These are phyloP conservation scores for Leptinotarsa lineolata DNA, from an alignment of 1,140 invertebrate genomes.

Conservation along the genomic window DNA sequence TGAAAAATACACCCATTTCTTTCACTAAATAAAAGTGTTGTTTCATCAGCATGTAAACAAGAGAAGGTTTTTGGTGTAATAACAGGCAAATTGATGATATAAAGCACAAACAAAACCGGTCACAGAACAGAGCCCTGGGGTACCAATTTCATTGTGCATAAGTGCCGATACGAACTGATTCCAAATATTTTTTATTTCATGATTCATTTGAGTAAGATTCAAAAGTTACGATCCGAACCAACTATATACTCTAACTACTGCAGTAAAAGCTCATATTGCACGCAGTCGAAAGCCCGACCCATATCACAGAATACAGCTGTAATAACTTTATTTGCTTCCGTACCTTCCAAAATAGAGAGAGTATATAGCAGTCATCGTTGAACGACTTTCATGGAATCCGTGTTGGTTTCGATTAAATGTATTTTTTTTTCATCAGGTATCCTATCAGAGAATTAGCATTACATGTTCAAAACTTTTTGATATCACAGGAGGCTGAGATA, in stretches of 20 bases:
- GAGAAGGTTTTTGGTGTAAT: constrained; percentile 3
- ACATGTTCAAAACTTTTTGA: constrained; percentile 10
- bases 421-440: constrained; percentile 6
- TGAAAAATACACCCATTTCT: constrained; percentile 10
- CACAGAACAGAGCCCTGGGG: constrained; percentile 11
- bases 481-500: too few species aligned
- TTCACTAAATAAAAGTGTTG: constrained; percentile 7
- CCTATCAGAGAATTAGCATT: constrained; percentile 11
- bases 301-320: neutral
- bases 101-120: constrained; percentile 10
- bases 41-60: constrained; percentile 8
- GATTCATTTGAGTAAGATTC: constrained; percentile 7
- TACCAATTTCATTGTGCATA: constrained; percentile 14
- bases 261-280: neutral
- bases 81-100: constrained; percentile 1
- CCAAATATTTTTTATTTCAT: constrained; percentile 7
- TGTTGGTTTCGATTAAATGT: constrained; percentile 7
- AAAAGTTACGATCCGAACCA: constrained; percentile 6
- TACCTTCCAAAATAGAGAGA: constrained; percentile 17
- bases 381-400: constrained; percentile 17
- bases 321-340: neutral
- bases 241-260: neutral
- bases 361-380: constrained; percentile 14
- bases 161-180: neutral
- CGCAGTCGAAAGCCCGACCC: neutral